These are phyloP conservation scores for Anableps anableps DNA, from an alignment of 2,797 vertebrate genomes.

Conservation along the genomic window DNA sequence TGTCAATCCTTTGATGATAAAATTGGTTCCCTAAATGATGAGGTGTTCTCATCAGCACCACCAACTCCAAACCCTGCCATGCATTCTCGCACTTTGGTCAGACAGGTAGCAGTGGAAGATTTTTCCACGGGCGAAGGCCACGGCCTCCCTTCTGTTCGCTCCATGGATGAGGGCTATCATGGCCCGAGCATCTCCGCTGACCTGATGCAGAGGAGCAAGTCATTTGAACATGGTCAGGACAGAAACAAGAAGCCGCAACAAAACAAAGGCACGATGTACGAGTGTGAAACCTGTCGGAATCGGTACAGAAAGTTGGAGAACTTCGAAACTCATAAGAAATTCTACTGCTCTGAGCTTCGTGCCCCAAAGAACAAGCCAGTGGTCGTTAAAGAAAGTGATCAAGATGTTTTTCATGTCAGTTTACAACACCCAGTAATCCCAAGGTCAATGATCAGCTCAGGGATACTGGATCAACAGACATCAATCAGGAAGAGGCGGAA, in stretches of 20 bases:
- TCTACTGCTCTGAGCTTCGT: slow-evolving; percentile 98
- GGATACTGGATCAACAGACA: slow-evolving; percentile 88
- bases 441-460: slow-evolving; percentile 80
- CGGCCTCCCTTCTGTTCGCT: slow-evolving; percentile 81
- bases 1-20: slow-evolving; percentile 99
- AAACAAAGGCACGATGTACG: slow-evolving; percentile 96
- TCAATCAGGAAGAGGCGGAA: slow-evolving; percentile 96
- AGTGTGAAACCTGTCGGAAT: slow-evolving; percentile 98
- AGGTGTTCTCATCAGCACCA: slow-evolving; percentile 93
- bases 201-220: slow-evolving; percentile 84
- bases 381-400: slow-evolving; percentile 84
- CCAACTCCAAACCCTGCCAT: slow-evolving; percentile 86
- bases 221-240: slow-evolving; percentile 85
- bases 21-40: slow-evolving; percentile 90
- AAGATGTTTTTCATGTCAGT: slow-evolving; percentile 79
- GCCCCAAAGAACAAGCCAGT: slow-evolving; percentile 94
- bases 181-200: slow-evolving; percentile 82
- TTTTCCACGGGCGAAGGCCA: slow-evolving; percentile 88
- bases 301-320: slow-evolving; percentile 97
- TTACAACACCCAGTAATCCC: slow-evolving; percentile 83
- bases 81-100: slow-evolving; percentile 91
- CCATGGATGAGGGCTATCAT: slow-evolving; percentile 88
- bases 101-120: slow-evolving; percentile 95
- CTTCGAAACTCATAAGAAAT: slow-evolving; percentile 99
- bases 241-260: slow-evolving; percentile 90